These are phyloP conservation scores for Dolichoris vasculosae DNA, from an alignment of 1,140 invertebrate species.

Conservation along the genomic window DNA sequence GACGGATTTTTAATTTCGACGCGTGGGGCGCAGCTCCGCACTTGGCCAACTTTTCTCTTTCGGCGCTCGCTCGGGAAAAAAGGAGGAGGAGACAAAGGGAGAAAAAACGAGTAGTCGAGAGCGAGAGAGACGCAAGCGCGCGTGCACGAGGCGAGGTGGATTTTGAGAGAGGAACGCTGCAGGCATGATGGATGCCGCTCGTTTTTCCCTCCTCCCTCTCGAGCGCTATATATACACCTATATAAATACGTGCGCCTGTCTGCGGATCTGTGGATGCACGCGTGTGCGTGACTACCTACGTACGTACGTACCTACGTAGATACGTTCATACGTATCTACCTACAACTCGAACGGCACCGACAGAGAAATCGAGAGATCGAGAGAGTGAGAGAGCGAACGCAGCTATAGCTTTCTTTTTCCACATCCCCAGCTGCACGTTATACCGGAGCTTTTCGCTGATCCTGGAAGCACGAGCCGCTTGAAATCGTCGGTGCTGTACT, in stretches of 20 bases:
- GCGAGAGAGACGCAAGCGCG: slow-evolving; percentile 51
- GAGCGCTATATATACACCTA: too few relatives aligned
- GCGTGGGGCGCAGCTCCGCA: slow-evolving; percentile 18
- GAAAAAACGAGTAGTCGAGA: slow-evolving; percentile 1
- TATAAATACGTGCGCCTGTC: too few relatives aligned
- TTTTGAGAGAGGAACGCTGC: slow-evolving; percentile 44
- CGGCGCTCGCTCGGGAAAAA: background rate
- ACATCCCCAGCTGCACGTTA: slow-evolving; percentile 65
- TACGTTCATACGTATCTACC: slow-evolving; percentile 10
- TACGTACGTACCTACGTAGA: background rate
- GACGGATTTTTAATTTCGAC: slow-evolving; percentile 51
- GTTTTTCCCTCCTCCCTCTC: slow-evolving; percentile 52
- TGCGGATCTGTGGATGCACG: too few relatives aligned
- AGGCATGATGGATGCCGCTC: slow-evolving; percentile 55
- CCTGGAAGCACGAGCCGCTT: slow-evolving; percentile 68
- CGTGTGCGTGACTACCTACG: too few relatives aligned
- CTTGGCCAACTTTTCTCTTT: slow-evolving; percentile 43
- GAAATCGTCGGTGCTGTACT: slow-evolving; percentile 68
- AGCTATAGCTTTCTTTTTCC: slow-evolving; percentile 53
- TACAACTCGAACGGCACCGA: background rate
- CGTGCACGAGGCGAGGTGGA: slow-evolving; percentile 40
- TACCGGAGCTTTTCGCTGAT: slow-evolving; percentile 67
- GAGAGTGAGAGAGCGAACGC: slow-evolving; percentile 51
- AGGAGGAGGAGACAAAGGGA: slow-evolving; percentile 21
- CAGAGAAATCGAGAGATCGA: slow-evolving; percentile 44